Evolutionary conservation across 2,113 vertebrate genomes (phyloP), one percentile per base, ranked within the genome.

Genomic region (Gallinago jamesoni): DNA sequence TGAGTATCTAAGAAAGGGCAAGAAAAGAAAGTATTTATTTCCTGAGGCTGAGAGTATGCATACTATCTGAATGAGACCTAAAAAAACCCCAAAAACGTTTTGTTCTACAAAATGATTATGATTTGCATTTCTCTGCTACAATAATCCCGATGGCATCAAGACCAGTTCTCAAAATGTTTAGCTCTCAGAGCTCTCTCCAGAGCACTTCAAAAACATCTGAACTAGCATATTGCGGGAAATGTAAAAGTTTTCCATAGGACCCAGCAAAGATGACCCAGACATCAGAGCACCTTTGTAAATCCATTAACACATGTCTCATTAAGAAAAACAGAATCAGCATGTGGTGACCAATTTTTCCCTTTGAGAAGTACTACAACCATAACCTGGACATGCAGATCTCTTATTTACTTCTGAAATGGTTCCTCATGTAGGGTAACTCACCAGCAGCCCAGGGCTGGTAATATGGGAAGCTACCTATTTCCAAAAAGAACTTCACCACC

Each of bases 1-100:
- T 99, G 99, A 10, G 99, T 99, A 97, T 99, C 99, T 98, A 30
- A 69, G 52, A 89, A 62, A 41, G 24, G 56, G 41, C 13, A 84
- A 69, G 17, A 30, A 84, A 75, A 83, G 14, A 45, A 90, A 21
- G 8, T 45, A 69, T 41, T 50, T 53, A 60, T 56, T 68, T 78
- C 27, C 21, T 63, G 50, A 56, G 25, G 41, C 59, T 55, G 28
- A 43, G 37, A 86, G 14, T 18, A 79, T 50, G 28, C n/a, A 75
- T 43, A n/a, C 2, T 24, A 59, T 28, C 35, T 33, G 59, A 92
- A 35, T 0, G 9, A 70, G 20, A 77, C 14, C 6, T 74, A 31
- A 56, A 68, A 31, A 45, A 12, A 63, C 9, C 16, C 15, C 6
- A 35, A 13, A 4, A 24, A 19, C 1, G 3, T 35, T 25, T 27